These are phyloP conservation scores for Blera fallax DNA, from an alignment of 2,888 invertebrate species.

Conservation along the genomic window DNA sequence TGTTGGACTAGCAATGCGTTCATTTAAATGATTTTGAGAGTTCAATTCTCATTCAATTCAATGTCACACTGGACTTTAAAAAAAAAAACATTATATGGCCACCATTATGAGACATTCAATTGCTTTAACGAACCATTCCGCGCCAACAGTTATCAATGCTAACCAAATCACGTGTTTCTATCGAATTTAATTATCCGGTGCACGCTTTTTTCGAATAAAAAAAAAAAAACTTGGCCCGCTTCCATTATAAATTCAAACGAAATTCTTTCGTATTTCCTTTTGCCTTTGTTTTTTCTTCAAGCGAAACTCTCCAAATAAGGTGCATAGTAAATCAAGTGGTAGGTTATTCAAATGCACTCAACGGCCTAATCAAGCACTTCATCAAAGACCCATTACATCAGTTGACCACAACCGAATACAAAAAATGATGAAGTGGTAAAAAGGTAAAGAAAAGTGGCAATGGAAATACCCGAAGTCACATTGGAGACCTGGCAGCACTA, in stretches of 20 bases:
- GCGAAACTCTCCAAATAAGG: conserved; percentile 48
- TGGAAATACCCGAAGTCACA: not conserved
- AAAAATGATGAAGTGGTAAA: conserved; percentile 7
- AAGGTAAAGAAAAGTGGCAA: not conserved
- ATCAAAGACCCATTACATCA: conserved; percentile 66
- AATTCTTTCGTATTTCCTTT: conserved; percentile 56
- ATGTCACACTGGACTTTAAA: not conserved
- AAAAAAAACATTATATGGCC: not conserved
- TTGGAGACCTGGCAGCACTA: conserved; percentile 28
- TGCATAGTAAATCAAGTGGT: conserved; percentile 45
- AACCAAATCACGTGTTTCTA: conserved; percentile 48
- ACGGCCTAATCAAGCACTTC: conserved; percentile 63
- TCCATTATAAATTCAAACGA: conserved; percentile 63
- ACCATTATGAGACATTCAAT: not conserved
- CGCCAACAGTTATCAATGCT: conserved; percentile 10
- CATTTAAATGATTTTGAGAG: not conserved
- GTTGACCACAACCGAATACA: conserved; percentile 55
- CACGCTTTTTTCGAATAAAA: conserved; percentile 28
- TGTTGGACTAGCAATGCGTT: no score
- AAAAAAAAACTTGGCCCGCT: conserved; percentile 55
- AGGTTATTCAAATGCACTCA: conserved; percentile 61
- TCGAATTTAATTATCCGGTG: conserved; percentile 47
- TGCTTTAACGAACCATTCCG: not conserved
- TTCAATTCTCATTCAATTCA: not conserved
- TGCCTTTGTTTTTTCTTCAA: conserved; percentile 30